A percentile compares a stretch with the other conserved stretches of the same genome.
These are phyloP conservation scores for Argentina silus DNA, from an alignment of 2,797 vertebrate genomes.

Conservation along the genomic window DNA sequence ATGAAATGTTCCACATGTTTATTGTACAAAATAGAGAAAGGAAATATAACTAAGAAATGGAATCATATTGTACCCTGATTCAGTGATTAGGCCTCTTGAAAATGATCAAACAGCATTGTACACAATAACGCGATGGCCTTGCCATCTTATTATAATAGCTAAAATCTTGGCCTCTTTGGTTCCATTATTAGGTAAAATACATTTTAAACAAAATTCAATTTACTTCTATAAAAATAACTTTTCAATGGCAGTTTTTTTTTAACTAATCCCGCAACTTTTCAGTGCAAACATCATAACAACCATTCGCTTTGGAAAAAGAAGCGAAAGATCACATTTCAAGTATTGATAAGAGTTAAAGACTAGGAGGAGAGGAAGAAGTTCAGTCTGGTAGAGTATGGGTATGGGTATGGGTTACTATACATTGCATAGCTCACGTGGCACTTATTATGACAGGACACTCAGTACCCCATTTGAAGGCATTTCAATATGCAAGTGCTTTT, in stretches of 20 bases:
- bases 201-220: conserved; percentile 94
- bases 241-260: conserved; percentile 91
- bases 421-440: conserved; percentile 98
- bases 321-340: conserved; percentile 99
- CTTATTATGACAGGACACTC: conserved; percentile 86
- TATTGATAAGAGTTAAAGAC: conserved; percentile 95
- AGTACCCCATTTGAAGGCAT: conserved; percentile 91
- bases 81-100: conserved; percentile 86
- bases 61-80: conserved; percentile 94
- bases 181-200: conserved; percentile 98
- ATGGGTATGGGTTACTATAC: conserved; percentile 90
- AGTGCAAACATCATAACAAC: conserved; percentile 99
- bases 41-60: conserved; percentile 87
- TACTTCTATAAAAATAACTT: conserved; percentile 99
- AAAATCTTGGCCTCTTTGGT: conserved; percentile 99
- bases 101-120: conserved; percentile 82
- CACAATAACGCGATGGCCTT: conserved; percentile 85
- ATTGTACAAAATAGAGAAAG: conserved; percentile 89
- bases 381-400: conserved; percentile 82
- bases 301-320: conserved; percentile 97
- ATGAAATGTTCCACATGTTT: conserved; percentile 83
- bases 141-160: conserved; percentile 88
- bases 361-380: conserved; percentile 73
- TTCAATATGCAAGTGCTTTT: conserved; percentile 94
- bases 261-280: conserved; percentile 97